Evolutionary conservation across 1,140 invertebrate species (phyloP), one percentile per base, ranked within the genome.

Genomic region (Trialeurodes vaporariorum): DNA sequence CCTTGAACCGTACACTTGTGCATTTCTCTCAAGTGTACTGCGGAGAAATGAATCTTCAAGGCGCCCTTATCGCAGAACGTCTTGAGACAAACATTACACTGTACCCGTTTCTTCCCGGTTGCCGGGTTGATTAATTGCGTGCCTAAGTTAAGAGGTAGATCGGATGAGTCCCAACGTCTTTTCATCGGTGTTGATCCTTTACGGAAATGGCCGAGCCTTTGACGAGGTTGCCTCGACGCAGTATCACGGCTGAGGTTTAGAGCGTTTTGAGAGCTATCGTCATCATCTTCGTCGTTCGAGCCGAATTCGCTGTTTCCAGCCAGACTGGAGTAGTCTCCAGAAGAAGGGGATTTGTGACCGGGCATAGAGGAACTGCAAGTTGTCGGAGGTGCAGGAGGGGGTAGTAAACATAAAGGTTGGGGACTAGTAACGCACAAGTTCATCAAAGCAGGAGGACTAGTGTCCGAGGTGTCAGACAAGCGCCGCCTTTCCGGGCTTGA

Each of bases 61-160:
- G 98, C 98, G 65, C 96, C 96, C 82, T 99, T 99, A 82, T 99
- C 98, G 83, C 98, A 99, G 81, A 99, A 99, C 27, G 96, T 98
- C 79, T 99, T 98, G 64, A 98, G 82, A 76, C 98, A 99, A 34
- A 96, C 94, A 74, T 96, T 95, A 79, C 98, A 99, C 75, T 98
- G 93, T 2, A 99, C 97, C 69, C 98, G 84, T 77, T 98, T 98
- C 79, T 96, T 96, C 0, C 93, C 93, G 0, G 92, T 93, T 0
- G 91, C 85, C 0, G 93, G 92, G 76, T 95, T 96, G 63, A 94
- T 93, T 67, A 93, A 91, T 71, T 93, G 89, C 0, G 91, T 93
- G 1, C 92, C 92, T 67, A 94, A 79, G 73, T 94, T 92, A 0
- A 92, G 83, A 0, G 95, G 94, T 73, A 92, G 80, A 71, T 85